Percentiles rank a stretch among this genome's conserved stretches.
phyloP scores from a whole-genome alignment of 2,888 invertebrate species.

The Orchesellides sinensis region DNA sequence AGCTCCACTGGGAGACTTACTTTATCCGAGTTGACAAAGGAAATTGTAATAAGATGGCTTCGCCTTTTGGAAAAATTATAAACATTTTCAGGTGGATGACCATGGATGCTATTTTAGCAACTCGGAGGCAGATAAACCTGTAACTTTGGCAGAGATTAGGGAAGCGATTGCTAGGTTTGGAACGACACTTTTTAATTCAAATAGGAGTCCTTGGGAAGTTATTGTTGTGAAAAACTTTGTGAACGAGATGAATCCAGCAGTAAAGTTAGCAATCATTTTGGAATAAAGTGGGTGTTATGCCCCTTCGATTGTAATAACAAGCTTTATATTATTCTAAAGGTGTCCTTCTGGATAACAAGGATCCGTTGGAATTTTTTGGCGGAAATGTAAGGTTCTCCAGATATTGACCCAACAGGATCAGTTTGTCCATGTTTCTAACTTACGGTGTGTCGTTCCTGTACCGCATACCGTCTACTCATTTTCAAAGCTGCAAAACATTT shows the following conservation, averaged over 20 bases:
- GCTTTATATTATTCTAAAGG: no score
- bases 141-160: background rate
- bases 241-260: constrained; percentile 1
- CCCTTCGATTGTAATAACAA: no score
- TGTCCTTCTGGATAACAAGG: no score
- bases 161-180: constrained; percentile 10
- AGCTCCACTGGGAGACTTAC: background rate
- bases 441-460: constrained; percentile 7
- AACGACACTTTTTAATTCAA: constrained; percentile 13
- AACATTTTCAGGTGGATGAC: constrained; percentile 36
- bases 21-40: constrained; percentile 54
- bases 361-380: no score
- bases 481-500: constrained; percentile 22
- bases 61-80: constrained; percentile 42
- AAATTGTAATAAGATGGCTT: constrained; percentile 53
- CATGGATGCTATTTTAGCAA: constrained; percentile 26
- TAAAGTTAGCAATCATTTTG: constrained; percentile 35
- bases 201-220: constrained; percentile 39
- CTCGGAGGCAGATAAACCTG: constrained; percentile 17
- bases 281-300: constrained; percentile 29
- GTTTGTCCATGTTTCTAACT: no score
- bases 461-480: constrained; percentile 11
- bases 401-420: no score
- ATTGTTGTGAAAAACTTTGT: constrained; percentile 35
- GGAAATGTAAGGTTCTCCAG: no score